Evolutionary conservation across 2,888 invertebrate genomes (phyloP).

Genomic region (Rosalia funebris): DNA sequence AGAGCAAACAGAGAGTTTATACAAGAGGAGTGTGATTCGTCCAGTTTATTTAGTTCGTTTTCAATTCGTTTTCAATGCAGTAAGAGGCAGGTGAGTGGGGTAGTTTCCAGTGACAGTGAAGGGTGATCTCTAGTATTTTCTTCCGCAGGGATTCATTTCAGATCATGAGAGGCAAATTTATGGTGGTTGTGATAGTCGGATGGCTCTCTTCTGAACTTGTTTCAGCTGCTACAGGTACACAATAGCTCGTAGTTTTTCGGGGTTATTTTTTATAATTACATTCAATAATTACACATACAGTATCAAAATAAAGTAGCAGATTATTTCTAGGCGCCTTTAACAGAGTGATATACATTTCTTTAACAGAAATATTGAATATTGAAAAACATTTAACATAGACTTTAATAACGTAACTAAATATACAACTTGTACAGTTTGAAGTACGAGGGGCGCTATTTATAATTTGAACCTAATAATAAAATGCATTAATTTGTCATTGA

Average conservation of each 20-base stretch:
- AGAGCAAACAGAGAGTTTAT: neutral
- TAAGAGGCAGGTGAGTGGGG: neutral
- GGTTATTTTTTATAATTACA: neutral
- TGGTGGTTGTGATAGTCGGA: neutral
- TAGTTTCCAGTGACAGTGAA: neutral
- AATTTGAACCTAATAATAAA: too few relatives aligned
- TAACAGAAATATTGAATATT: too few relatives aligned
- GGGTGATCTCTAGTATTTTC: neutral
- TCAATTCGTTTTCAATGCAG: neutral
- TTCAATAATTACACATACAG: neutral
- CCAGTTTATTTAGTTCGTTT: neutral
- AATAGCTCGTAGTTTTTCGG: too few relatives aligned
- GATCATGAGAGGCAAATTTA: neutral
- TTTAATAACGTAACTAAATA: too few relatives aligned
- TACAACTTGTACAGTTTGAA: too few relatives aligned
- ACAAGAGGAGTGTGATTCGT: neutral
- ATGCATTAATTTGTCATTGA: too few relatives aligned
- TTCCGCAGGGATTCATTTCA: neutral
- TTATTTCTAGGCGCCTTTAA: too few relatives aligned
- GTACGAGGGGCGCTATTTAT: too few relatives aligned
- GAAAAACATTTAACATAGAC: too few relatives aligned
- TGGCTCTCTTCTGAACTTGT: neutral
- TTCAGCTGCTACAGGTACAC: neutral
- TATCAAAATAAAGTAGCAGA: too few relatives aligned
- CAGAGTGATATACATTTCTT: too few relatives aligned